Evolutionary conservation across 2,797 vertebrate genomes (phyloP).

Genomic region (Melanotaenia trifasciata): DNA sequence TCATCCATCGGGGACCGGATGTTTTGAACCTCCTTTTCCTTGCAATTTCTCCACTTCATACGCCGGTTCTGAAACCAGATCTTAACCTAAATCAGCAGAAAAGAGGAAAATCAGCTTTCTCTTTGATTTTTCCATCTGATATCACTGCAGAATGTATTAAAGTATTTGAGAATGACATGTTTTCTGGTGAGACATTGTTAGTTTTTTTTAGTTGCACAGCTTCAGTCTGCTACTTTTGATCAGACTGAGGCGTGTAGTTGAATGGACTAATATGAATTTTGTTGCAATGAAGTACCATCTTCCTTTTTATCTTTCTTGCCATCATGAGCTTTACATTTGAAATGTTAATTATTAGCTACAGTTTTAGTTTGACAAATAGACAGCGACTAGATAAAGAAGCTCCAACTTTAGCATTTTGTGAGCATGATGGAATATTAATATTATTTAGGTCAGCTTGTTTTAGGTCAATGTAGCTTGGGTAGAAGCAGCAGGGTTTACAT

Average conservation of each 20-base stretch:
- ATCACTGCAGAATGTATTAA: neutral
- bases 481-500: neutral
- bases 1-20: constrained; percentile 87
- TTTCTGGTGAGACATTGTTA: neutral
- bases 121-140: neutral
- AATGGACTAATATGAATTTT: neutral
- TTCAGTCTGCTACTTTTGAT: neutral
- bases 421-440: too few relatives aligned
- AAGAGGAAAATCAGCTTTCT: constrained; percentile 9
- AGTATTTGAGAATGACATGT: neutral
- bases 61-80: constrained; percentile 99
- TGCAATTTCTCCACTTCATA: constrained; percentile 99
- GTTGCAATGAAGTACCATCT: neutral
- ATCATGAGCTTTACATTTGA: neutral
- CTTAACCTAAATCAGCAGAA: constrained; percentile 87
- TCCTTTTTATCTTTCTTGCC: neutral
- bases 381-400: neutral
- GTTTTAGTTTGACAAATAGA: neutral
- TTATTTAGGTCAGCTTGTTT: too few relatives aligned
- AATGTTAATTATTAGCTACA: neutral
- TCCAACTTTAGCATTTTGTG: neutral
- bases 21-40: constrained; percentile 93
- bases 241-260: neutral
- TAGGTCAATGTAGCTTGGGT: too few relatives aligned
- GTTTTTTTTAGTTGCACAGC: neutral